A percentile compares a stretch with the other conserved stretches of the same genome.
Conservation (phyloP, 1,140 invertebrate species). For the Andrena cerasifolii region DNA sequence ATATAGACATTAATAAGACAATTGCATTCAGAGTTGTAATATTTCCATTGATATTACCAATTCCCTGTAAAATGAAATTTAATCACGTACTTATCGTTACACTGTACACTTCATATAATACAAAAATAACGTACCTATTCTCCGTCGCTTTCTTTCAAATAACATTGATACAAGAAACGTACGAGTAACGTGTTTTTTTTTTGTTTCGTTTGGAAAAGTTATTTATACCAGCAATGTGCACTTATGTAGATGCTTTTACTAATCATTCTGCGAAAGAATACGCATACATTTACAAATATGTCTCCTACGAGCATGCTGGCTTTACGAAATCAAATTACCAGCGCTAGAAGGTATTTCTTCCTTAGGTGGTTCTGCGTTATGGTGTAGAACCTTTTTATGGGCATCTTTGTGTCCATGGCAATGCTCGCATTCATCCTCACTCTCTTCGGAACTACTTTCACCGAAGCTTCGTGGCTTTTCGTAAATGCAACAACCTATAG, state of each 20-base stretch:
- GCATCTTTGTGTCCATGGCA: conserved; percentile 92
- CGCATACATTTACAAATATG: neutral
- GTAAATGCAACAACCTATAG: conserved; percentile 93
- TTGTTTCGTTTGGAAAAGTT: conserved; percentile 33
- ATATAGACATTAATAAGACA: conserved; percentile 19
- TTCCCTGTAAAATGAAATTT: conserved; percentile 52
- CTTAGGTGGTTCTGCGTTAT: conserved; percentile 66
- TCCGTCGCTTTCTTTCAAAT: conserved; percentile 28
- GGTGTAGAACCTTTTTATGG: conserved; percentile 83
- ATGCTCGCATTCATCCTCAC: conserved; percentile 92
- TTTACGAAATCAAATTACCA: conserved; percentile 40
- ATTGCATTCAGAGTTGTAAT: conserved; percentile 38
- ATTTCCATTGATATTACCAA: conserved; percentile 37
- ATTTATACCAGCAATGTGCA: conserved; percentile 27
- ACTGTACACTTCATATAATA: neutral
- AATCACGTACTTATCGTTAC: neutral
- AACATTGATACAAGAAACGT: conserved; percentile 48
- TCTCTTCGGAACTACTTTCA: conserved; percentile 91
- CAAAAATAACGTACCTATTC: conserved; percentile 47
- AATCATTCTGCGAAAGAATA: conserved; percentile 72
- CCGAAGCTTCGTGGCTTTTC: conserved; percentile 91
- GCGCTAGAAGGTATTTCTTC: conserved; percentile 60
- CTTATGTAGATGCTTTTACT: conserved; percentile 68
- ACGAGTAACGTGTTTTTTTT: conserved; percentile 19
- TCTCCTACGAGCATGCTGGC: neutral